phyloP scores from a whole-genome alignment of 2,888 invertebrate genomes.

The Dusona sp. region DNA sequence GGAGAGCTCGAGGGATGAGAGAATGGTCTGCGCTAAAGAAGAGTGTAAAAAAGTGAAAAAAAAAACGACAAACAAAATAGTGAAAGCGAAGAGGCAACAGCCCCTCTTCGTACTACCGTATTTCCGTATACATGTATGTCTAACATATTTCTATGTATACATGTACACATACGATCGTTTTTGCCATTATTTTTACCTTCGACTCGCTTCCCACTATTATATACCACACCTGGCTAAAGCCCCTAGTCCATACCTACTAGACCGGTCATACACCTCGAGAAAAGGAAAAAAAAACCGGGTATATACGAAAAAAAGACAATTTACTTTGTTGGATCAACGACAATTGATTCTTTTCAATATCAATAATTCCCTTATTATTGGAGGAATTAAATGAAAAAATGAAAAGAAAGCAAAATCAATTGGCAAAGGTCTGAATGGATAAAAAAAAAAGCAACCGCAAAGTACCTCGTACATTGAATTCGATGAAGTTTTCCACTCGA shows the following conservation, averaged over 20 bases:
- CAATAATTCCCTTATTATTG: slow-evolving; percentile 14
- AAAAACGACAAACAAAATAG: slow-evolving; percentile 31
- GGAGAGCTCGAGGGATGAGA: slow-evolving; percentile 27
- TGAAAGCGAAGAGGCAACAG: slow-evolving; percentile 14
- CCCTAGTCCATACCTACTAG: slow-evolving; percentile 42
- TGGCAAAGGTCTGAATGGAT: background rate
- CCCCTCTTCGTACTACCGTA: background rate
- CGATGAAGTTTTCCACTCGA: background rate
- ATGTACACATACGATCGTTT: slow-evolving; percentile 15
- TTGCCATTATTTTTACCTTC: slow-evolving; percentile 22
- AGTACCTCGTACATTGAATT: too few species aligned
- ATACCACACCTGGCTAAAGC: slow-evolving; percentile 34
- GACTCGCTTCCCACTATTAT: slow-evolving; percentile 45
- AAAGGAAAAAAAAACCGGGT: background rate
- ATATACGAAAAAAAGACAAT: background rate
- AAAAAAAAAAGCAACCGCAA: background rate
- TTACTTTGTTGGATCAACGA: slow-evolving; percentile 12
- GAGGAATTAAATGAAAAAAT: background rate
- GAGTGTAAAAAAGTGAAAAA: slow-evolving; percentile 37
- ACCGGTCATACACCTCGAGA: slow-evolving; percentile 51
- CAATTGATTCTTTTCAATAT: slow-evolving; percentile 48
- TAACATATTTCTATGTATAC: background rate
- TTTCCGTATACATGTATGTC: background rate
- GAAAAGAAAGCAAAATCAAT: background rate
- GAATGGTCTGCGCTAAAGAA: slow-evolving; percentile 52